A percentile compares a stretch with the other conserved stretches of the same genome.
Evolutionary conservation across 2,113 vertebrate genomes (phyloP).

Genomic region (Trichomycterus rosablanca): DNA sequence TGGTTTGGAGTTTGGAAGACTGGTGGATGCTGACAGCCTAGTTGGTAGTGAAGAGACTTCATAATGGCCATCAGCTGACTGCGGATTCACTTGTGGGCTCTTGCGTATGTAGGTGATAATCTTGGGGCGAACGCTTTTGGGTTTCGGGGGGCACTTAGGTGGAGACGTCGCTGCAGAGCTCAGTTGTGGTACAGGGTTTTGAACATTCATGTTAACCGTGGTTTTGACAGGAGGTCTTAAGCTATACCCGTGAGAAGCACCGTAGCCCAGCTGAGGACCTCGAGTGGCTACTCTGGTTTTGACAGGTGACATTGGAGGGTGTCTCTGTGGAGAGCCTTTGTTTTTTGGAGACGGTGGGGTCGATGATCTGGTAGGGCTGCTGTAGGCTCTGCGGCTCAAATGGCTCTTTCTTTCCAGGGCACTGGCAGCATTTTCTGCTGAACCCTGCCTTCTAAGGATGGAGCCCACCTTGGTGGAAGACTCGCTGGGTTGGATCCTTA

Average conservation of each 20-base stretch:
- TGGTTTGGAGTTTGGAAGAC: conserved; percentile 63
- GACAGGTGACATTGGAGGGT: conserved; percentile 55
- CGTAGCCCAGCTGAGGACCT: conserved; percentile 50
- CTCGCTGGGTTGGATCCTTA: conserved; percentile 6
- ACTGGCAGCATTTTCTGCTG: conserved; percentile 32
- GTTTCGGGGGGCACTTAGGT: conserved; percentile 73
- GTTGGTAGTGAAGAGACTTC: conserved; percentile 76
- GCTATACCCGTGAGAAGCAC: conserved; percentile 63
- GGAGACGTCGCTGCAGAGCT: conserved; percentile 59
- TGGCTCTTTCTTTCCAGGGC: conserved; percentile 40
- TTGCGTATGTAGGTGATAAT: conserved; percentile 95
- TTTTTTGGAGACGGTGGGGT: conserved; percentile 46
- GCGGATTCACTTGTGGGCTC: conserved; percentile 78
- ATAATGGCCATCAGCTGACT: conserved; percentile 72
- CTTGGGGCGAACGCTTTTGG: conserved; percentile 91
- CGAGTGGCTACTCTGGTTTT: conserved; percentile 36
- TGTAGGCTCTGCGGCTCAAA: conserved; percentile 31
- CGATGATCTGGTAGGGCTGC: conserved; percentile 35
- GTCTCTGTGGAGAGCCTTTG: conserved; percentile 57
- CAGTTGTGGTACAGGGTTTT: conserved; percentile 76
- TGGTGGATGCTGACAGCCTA: conserved; percentile 54
- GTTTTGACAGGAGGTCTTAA: conserved; percentile 81
- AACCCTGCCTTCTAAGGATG: conserved; percentile 33
- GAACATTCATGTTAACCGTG: conserved; percentile 74
- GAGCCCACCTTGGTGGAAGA: conserved; percentile 9